phyloP scores from a whole-genome alignment of 2,797 vertebrate species.

The Cygnus olor region DNA sequence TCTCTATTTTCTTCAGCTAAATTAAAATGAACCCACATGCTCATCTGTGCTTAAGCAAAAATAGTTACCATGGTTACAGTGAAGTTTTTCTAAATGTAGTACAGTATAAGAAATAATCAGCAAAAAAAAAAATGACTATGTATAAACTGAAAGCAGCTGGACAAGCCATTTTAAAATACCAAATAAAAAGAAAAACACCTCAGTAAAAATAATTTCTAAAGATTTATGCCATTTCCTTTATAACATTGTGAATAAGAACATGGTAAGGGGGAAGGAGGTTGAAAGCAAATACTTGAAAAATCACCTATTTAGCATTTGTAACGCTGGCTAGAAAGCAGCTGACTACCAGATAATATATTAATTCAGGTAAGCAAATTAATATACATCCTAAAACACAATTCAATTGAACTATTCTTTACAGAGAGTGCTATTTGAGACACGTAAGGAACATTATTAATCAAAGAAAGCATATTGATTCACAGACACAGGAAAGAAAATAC shows the following conservation, averaged over 20 bases:
- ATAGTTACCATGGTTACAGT: conserved; percentile 70
- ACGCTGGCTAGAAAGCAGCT: background rate
- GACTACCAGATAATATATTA: background rate
- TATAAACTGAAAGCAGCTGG: conserved; percentile 52
- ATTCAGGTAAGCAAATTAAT: background rate
- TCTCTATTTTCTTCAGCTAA: conserved; percentile 46
- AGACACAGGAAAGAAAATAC: background rate
- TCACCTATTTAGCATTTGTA: background rate
- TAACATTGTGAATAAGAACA: background rate
- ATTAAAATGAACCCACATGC: conserved; percentile 50
- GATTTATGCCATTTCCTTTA: background rate
- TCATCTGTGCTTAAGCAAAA: conserved; percentile 61
- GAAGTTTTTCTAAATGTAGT: conserved; percentile 57
- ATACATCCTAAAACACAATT: background rate
- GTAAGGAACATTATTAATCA: background rate
- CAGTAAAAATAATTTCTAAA: conserved; percentile 18
- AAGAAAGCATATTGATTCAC: background rate
- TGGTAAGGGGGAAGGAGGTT: background rate
- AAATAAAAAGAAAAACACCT: conserved; percentile 25
- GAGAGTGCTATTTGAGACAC: background rate
- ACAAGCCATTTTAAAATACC: conserved; percentile 60
- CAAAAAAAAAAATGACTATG: conserved; percentile 39
- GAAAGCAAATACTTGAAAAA: conserved; percentile 1
- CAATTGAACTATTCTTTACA: background rate
- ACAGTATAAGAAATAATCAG: conserved; percentile 69